Percentiles rank a stretch among this genome's conserved stretches.
phyloP scores from a whole-genome alignment of 2,797 vertebrate genomes.

The Cephalopachus bancanus region DNA sequence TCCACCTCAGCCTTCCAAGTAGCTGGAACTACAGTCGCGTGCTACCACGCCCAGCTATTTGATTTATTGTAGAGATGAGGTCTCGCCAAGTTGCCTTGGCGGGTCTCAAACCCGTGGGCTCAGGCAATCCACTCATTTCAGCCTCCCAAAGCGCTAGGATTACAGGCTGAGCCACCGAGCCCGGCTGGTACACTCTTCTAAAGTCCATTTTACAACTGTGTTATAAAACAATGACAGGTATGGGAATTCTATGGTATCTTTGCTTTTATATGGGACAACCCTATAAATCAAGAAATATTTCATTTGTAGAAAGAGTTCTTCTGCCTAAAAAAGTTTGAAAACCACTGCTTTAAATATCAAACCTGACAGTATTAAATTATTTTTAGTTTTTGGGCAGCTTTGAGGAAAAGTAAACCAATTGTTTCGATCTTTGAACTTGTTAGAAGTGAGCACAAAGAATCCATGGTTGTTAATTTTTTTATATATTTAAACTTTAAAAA shows the following conservation, averaged over 20 bases:
- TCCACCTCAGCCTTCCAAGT: too few relatives aligned
- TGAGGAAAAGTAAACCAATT: constrained; percentile 48
- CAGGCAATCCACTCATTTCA: too few relatives aligned
- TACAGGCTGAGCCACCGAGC: too few relatives aligned
- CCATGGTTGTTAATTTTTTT: constrained; percentile 23
- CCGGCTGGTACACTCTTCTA: background rate
- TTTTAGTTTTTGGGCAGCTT: constrained; percentile 54
- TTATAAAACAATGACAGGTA: background rate
- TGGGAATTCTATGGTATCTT: background rate
- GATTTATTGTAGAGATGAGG: too few relatives aligned
- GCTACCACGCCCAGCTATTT: too few relatives aligned
- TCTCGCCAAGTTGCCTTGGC: too few relatives aligned
- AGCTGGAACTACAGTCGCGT: too few relatives aligned
- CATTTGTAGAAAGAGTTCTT: constrained; percentile 29
- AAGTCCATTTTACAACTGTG: background rate
- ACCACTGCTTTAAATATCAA: constrained; percentile 31
- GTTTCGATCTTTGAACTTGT: constrained; percentile 56
- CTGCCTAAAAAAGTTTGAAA: constrained; percentile 44
- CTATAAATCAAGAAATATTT: constrained; percentile 27
- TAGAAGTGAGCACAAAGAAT: constrained; percentile 40
- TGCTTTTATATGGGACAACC: background rate
- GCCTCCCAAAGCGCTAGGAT: too few relatives aligned
- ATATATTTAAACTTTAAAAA: constrained; percentile 49
- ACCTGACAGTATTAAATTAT: constrained; percentile 28
- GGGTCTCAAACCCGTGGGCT: too few relatives aligned